phyloP scores from a whole-genome alignment of 1,140 invertebrate genomes.

The Orchestia grillus region DNA sequence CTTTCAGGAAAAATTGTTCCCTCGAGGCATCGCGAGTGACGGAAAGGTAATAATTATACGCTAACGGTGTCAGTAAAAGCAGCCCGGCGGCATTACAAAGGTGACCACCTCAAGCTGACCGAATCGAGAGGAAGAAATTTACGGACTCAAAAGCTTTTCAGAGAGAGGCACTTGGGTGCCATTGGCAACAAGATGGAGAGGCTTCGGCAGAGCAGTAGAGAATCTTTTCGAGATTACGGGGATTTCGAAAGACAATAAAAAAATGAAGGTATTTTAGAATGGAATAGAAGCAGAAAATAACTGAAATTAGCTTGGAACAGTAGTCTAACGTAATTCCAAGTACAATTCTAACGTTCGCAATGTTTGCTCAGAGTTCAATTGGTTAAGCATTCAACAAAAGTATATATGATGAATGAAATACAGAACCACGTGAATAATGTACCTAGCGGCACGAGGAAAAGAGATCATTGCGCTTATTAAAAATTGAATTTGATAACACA shows the following conservation, averaged over 20 bases:
- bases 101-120: not conserved
- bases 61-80: not conserved
- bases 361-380: no score
- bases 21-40: not conserved
- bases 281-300: no score
- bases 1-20: not conserved
- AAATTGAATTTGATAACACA: no score
- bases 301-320: no score
- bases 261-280: not conserved
- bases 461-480: no score
- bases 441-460: no score
- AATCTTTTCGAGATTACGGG: not conserved
- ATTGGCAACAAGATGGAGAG: conserved; percentile 38
- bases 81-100: not conserved
- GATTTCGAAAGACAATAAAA: not conserved
- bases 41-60: not conserved
- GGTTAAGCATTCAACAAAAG: no score
- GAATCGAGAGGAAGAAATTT: conserved; percentile 54
- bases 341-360: no score
- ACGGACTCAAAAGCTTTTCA: conserved; percentile 49
- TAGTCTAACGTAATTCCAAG: no score
- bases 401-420: no score
- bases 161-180: conserved; percentile 31
- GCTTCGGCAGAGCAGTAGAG: conserved; percentile 4
- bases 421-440: no score